Evolutionary conservation across 2,113 vertebrate genomes (phyloP).

Genomic region (Podilymbus podiceps): DNA sequence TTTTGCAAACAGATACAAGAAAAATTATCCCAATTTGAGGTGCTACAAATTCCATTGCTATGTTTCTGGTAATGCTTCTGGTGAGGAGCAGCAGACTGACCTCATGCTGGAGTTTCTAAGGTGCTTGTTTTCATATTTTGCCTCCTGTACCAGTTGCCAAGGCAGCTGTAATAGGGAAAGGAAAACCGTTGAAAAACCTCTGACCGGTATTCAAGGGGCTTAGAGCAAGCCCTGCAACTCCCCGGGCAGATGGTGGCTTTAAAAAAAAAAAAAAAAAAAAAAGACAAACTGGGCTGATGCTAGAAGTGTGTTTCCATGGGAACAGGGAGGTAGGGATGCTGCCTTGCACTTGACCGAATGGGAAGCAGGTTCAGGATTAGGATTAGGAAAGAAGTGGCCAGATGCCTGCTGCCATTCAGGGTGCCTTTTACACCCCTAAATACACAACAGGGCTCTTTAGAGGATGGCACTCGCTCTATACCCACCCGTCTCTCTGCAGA

Average conservation of each 20-base stretch:
- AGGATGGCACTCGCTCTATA: neutral
- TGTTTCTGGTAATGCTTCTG: neutral
- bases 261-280: slow-evolving; percentile 46
- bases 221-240: slow-evolving; percentile 37
- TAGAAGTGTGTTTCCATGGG: slow-evolving; percentile 73
- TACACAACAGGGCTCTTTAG: neutral
- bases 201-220: neutral
- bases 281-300: slow-evolving; percentile 65
- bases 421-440: neutral
- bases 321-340: slow-evolving; percentile 70
- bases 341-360: slow-evolving; percentile 52
- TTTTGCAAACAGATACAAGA: neutral
- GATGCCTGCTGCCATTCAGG: neutral
- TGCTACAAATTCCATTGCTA: neutral
- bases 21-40: neutral
- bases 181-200: neutral
- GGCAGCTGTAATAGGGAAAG: neutral
- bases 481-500: neutral
- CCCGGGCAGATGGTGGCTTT: slow-evolving; percentile 71
- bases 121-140: neutral
- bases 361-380: slow-evolving; percentile 54
- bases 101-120: neutral
- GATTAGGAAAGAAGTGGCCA: slow-evolving; percentile 31
- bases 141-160: neutral
- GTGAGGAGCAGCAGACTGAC: neutral